phyloP scores from a whole-genome alignment of 2,113 vertebrate genomes.

The Eulemur rufifrons region DNA sequence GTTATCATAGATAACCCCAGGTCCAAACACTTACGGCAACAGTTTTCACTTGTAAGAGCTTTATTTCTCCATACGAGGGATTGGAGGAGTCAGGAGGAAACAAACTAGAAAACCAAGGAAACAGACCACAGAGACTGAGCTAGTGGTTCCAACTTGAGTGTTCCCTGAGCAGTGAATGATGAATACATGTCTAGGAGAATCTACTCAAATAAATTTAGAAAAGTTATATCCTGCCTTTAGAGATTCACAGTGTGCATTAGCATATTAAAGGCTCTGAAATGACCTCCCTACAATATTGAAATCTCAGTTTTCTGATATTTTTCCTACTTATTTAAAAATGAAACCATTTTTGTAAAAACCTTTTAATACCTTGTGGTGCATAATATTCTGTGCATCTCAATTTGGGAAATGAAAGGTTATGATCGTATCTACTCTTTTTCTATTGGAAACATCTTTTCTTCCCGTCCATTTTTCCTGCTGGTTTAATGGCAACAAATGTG shows the following conservation, averaged over 20 bases:
- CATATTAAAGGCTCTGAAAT: background rate
- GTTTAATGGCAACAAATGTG: background rate
- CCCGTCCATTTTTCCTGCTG: background rate
- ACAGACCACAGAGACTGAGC: background rate
- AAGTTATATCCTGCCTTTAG: background rate
- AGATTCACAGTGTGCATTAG: background rate
- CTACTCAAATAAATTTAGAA: background rate
- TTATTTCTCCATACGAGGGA: background rate
- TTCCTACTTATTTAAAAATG: conserved; percentile 31
- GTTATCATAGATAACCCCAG: conserved; percentile 28
- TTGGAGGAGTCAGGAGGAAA: background rate
- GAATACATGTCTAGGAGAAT: background rate
- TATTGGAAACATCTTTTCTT: background rate
- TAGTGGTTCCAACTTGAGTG: background rate
- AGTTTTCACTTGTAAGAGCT: background rate
- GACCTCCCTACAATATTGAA: background rate
- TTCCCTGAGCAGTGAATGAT: background rate
- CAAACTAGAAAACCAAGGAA: background rate
- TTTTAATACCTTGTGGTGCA: background rate
- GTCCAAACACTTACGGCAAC: background rate
- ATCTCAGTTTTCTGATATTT: background rate
- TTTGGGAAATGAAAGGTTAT: background rate
- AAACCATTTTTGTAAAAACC: background rate
- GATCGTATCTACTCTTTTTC: background rate
- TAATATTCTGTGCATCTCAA: background rate